Conservation (phyloP, 2,113 vertebrate genomes). For the Pluvianellus socialis region DNA sequence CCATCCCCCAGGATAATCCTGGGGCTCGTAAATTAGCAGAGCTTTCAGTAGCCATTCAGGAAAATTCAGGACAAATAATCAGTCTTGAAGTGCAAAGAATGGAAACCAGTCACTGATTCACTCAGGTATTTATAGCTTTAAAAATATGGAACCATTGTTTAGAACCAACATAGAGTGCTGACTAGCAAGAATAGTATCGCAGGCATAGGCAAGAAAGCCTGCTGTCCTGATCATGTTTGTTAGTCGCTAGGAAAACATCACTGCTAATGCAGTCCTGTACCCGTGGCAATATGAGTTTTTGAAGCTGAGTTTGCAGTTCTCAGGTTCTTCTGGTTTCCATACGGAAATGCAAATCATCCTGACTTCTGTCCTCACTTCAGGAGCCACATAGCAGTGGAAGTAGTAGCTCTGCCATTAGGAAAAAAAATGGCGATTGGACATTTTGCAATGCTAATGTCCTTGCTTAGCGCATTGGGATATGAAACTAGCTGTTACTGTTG, state of each 20-base stretch:
- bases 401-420: background rate
- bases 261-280: background rate
- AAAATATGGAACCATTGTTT: background rate
- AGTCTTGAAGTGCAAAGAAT: background rate
- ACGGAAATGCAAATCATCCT: background rate
- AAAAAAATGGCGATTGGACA: background rate
- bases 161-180: background rate
- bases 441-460: background rate
- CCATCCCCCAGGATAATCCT: background rate
- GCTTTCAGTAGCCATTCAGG: background rate
- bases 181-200: background rate
- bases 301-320: background rate
- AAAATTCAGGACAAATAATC: background rate
- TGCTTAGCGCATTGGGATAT: background rate
- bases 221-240: background rate
- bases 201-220: background rate
- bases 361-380: background rate
- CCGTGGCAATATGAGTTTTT: background rate
- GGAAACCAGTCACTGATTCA: background rate
- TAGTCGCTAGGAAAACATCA: slow-evolving; percentile 9
- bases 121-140: background rate
- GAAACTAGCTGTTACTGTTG: background rate
- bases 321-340: background rate
- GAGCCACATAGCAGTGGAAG: background rate
- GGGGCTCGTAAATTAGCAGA: background rate